phyloP scores from a whole-genome alignment of 2,797 vertebrate genomes.

The Falco biarmicus region DNA sequence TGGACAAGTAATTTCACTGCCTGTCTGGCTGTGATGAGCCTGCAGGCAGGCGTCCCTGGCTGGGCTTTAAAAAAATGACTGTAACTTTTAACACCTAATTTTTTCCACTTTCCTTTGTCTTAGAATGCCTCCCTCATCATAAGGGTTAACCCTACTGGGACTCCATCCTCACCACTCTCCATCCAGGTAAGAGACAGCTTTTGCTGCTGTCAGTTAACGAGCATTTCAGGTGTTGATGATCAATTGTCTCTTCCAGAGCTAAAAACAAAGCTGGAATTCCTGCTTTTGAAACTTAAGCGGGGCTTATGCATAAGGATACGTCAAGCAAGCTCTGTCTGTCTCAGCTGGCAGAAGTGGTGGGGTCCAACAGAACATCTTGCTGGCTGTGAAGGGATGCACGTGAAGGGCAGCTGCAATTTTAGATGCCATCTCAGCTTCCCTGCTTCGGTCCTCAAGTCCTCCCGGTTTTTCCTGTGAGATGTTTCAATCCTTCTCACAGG shows the following conservation, averaged over 20 bases:
- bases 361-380: background rate
- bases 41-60: background rate
- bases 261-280: background rate
- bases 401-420: accelerated
- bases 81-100: background rate
- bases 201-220: background rate
- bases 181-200: background rate
- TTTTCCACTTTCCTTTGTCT: background rate
- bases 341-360: accelerated
- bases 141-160: background rate
- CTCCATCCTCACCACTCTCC: background rate
- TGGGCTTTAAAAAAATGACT: background rate
- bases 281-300: background rate
- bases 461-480: background rate
- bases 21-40: background rate
- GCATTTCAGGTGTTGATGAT: background rate
- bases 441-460: background rate
- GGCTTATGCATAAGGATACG: background rate
- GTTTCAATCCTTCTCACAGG: background rate
- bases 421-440: background rate
- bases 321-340: background rate
- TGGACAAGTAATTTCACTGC: background rate
- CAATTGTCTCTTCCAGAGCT: background rate
- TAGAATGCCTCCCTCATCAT: accelerated
- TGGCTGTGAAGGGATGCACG: background rate